Evolutionary conservation across 2,888 invertebrate genomes (phyloP).

Genomic region (Drosophila macrospina): DNA sequence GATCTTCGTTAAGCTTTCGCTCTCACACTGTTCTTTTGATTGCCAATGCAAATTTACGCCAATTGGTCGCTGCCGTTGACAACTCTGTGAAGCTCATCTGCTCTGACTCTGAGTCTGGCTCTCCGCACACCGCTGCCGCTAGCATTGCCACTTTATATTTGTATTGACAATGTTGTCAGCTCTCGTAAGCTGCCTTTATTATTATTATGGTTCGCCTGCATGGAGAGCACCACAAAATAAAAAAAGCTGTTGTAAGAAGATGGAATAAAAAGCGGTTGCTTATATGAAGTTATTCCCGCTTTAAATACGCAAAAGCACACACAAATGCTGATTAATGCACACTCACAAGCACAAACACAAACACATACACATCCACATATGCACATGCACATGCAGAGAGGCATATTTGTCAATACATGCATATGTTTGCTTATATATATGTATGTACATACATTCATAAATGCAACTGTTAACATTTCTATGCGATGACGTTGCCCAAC

Average conservation of each 20-base stretch:
- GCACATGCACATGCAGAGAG: slow-evolving; percentile 11
- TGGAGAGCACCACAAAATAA: slow-evolving; percentile 24
- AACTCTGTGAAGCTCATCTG: slow-evolving; percentile 45
- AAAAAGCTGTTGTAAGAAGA: slow-evolving; percentile 53
- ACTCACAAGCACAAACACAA: slow-evolving; percentile 30
- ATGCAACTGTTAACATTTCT: slow-evolving; percentile 70
- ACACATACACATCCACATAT: slow-evolving; percentile 36
- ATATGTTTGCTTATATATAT: not conserved
- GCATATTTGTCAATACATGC: slow-evolving; percentile 43
- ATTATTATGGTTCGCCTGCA: slow-evolving; percentile 60
- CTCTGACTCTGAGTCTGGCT: slow-evolving; percentile 18
- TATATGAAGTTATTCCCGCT: slow-evolving; percentile 71
- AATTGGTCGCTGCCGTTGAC: slow-evolving; percentile 69
- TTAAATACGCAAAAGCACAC: slow-evolving; percentile 58
- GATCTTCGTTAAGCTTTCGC: slow-evolving; percentile 21
- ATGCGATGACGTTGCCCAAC: slow-evolving; percentile 65
- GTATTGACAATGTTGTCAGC: slow-evolving; percentile 78
- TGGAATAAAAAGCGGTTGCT: slow-evolving; percentile 72
- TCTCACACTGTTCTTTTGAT: slow-evolving; percentile 44
- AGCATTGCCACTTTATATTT: slow-evolving; percentile 23
- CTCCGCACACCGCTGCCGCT: not conserved
- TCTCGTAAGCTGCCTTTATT: slow-evolving; percentile 76
- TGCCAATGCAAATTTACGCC: slow-evolving; percentile 70
- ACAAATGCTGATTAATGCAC: slow-evolving; percentile 57
- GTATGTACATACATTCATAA: slow-evolving; percentile 18